Conservation (phyloP, 2,888 invertebrate genomes). For the Xestia rhomboidea region DNA sequence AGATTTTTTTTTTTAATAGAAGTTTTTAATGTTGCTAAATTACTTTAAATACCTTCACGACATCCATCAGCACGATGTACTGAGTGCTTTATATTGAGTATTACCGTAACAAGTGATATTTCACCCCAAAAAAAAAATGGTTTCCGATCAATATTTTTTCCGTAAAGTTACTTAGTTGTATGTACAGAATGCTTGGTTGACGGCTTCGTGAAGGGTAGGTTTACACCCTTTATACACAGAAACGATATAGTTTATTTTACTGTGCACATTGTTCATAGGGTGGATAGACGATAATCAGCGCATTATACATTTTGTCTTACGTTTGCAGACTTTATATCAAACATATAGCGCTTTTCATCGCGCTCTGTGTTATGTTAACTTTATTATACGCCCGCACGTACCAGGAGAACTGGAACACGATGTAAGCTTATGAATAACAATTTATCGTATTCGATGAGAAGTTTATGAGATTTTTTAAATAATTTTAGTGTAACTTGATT, state of each 20-base stretch:
- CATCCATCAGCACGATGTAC: too few relatives aligned
- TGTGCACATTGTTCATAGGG: background rate
- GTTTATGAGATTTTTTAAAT: background rate
- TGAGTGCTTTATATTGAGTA: too few relatives aligned
- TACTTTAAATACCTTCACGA: too few relatives aligned
- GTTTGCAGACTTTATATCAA: background rate
- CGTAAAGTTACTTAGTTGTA: too few relatives aligned
- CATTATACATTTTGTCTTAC: background rate
- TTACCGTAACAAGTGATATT: too few relatives aligned
- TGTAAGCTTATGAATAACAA: background rate
- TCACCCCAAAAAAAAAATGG: too few relatives aligned
- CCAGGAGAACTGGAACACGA: background rate
- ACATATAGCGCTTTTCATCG: background rate
- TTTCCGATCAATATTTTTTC: too few relatives aligned
- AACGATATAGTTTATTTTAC: background rate
- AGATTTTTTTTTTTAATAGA: too few relatives aligned
- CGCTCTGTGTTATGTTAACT: background rate
- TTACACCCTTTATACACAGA: too few relatives aligned
- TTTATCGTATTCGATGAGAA: background rate
- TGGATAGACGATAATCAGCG: background rate
- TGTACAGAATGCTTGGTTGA: too few relatives aligned
- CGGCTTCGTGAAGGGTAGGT: too few relatives aligned
- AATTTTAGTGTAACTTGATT: background rate
- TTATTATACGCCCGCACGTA: background rate
- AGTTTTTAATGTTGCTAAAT: too few relatives aligned